A percentile compares a stretch with the other conserved stretches of the same genome.
These are phyloP conservation scores for Pantala flavescens DNA, from an alignment of 1,140 invertebrate genomes.

Conservation along the genomic window DNA sequence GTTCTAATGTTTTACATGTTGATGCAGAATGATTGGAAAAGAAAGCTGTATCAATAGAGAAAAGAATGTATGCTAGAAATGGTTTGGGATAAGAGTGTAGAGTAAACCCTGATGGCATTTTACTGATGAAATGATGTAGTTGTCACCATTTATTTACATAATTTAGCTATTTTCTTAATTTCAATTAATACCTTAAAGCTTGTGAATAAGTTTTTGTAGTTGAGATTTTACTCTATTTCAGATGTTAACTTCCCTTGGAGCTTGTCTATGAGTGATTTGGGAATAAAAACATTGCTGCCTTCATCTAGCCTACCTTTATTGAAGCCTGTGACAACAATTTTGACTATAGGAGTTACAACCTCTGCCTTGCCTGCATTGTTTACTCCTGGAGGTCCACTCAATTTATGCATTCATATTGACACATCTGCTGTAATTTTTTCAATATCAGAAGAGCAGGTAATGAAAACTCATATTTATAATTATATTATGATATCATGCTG, in stretches of 20 bases:
- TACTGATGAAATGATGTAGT: too few relatives aligned
- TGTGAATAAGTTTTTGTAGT: too few relatives aligned
- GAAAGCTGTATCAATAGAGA: too few relatives aligned
- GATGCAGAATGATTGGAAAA: too few relatives aligned
- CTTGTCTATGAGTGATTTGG: not conserved
- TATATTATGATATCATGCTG: too few relatives aligned
- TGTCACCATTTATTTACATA: too few relatives aligned
- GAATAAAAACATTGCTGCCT: not conserved
- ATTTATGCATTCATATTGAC: not conserved
- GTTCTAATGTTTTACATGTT: too few relatives aligned
- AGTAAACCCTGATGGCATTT: too few relatives aligned
- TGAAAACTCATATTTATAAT: not conserved
- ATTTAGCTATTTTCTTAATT: too few relatives aligned
- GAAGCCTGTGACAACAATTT: not conserved
- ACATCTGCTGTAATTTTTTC: not conserved
- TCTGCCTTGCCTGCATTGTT: not conserved
- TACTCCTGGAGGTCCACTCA: not conserved
- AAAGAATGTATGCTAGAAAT: too few relatives aligned
- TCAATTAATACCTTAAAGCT: too few relatives aligned
- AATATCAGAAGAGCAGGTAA: not conserved
- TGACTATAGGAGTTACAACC: not conserved
- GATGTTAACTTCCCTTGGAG: not conserved
- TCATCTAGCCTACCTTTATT: not conserved
- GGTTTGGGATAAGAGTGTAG: too few relatives aligned
- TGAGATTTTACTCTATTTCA: not conserved